Evolutionary conservation across 2,888 invertebrate genomes (phyloP), one percentile per base, ranked within the genome.

Genomic region (Aphidius colemani): DNA sequence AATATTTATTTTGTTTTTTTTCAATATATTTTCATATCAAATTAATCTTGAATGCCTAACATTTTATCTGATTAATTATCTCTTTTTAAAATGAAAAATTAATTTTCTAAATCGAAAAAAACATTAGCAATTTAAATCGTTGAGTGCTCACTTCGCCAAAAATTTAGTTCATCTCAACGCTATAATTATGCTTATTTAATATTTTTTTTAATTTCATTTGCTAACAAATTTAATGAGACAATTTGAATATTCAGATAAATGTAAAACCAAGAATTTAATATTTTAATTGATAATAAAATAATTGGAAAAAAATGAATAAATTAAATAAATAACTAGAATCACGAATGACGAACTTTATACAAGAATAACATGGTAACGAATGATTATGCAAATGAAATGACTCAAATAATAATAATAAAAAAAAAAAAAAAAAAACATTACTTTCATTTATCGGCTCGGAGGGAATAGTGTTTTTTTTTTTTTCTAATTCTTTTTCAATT

Each of bases 281-380:
- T 41, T 56, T 43, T 9, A 18, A 9, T 48, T 30, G 39, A 39
- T 39, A 46, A 48, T 46, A 46, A 40, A 30, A 48, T 48, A 57
- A 57, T 46, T 46, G 10, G 48, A 46, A 11, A 40, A 13, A 7
- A n/a, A 39, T 11, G 8, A n/a, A 39, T 45, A 40, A 57, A 11
- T 6, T 30, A 18, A 41, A 46, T 18, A 45, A 56, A n/a, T 55
- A 53, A n/a, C 7, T 58, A 48, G 61, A 11, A 63, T 53, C 45
- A 66, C 66, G 66, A 68, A 67, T 70, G 69, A 30, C 60, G 59
- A 67, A 70, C 69, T 70, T 70, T 70, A 67, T 70, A 70, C 70
- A 70, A 66, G 66, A 67, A 62, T 63, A 63, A 64, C 13, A 65
- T 60, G 64, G 66, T 62, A 63, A 67, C 63, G 65, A 66, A 64